Conservation (phyloP, 2,888 invertebrate species). For the Thereva nobilitata region DNA sequence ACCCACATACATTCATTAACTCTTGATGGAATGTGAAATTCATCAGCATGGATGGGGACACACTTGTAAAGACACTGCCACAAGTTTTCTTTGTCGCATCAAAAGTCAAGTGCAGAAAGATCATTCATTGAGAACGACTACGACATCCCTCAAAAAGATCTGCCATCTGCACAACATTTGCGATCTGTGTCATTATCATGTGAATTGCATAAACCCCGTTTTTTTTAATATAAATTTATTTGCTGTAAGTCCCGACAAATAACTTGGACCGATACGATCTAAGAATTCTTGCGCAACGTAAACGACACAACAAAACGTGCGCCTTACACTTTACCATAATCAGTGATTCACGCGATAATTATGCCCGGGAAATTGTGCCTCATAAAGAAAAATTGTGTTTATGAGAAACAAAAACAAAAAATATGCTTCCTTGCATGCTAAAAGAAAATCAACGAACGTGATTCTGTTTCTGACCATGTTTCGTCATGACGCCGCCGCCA, state of each 20-base stretch:
- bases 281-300: constrained; percentile 14
- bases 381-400: background rate
- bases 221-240: background rate
- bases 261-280: constrained; percentile 13
- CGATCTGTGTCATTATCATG: constrained; percentile 28
- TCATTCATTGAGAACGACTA: too few relatives aligned
- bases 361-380: constrained; percentile 12
- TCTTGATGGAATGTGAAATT: too few relatives aligned
- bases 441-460: constrained; percentile 11
- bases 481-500: constrained; percentile 25
- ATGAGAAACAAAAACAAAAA: background rate
- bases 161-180: constrained; percentile 8
- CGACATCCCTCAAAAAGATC: too few relatives aligned
- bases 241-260: background rate
- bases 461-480: background rate
- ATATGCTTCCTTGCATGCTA: background rate
- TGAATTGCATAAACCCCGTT: constrained; percentile 3
- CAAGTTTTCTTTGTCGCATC: too few relatives aligned
- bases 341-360: constrained; percentile 22
- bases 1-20: too few relatives aligned
- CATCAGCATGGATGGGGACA: too few relatives aligned
- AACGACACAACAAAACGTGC: constrained; percentile 10
- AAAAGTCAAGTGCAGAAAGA: too few relatives aligned
- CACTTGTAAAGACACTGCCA: too few relatives aligned
- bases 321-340: constrained; percentile 22